Conservation (phyloP, 2,888 invertebrate genomes). For the Craniophora ligustri region DNA sequence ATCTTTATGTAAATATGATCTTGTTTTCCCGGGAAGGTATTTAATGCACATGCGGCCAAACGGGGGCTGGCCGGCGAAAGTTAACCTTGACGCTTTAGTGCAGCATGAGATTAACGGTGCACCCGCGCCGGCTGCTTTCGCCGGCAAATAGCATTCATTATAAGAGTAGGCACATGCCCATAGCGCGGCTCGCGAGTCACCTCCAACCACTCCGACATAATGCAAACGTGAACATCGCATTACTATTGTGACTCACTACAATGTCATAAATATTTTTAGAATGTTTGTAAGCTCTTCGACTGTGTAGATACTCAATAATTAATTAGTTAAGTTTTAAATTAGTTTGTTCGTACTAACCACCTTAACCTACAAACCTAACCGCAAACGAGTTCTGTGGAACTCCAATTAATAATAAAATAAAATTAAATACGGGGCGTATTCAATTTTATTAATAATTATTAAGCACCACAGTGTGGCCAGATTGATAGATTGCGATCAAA, state of each 20-base stretch:
- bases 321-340: slow-evolving; percentile 40
- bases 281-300: slow-evolving; percentile 56
- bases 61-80: slow-evolving; percentile 78
- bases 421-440: slow-evolving; percentile 44
- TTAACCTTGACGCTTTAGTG: slow-evolving; percentile 79
- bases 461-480: slow-evolving; percentile 33
- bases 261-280: slow-evolving; percentile 81
- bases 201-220: slow-evolving; percentile 51
- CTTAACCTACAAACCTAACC: slow-evolving; percentile 33
- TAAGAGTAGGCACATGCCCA: slow-evolving; percentile 38
- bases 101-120: slow-evolving; percentile 73
- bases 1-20: slow-evolving; percentile 18
- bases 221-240: slow-evolving; percentile 54
- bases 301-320: slow-evolving; percentile 29
- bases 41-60: slow-evolving; percentile 35
- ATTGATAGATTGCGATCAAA: slow-evolving; percentile 50
- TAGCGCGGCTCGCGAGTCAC: slow-evolving; percentile 16
- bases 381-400: slow-evolving; percentile 37
- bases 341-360: slow-evolving; percentile 37
- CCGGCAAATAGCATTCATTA: slow-evolving; percentile 60
- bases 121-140: slow-evolving; percentile 75
- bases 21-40: slow-evolving; percentile 24
- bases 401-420: slow-evolving; percentile 40
- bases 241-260: slow-evolving; percentile 68
- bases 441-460: no score